Conservation (phyloP, 2,113 vertebrate genomes). For the Craseonycteris thonglongyai region DNA sequence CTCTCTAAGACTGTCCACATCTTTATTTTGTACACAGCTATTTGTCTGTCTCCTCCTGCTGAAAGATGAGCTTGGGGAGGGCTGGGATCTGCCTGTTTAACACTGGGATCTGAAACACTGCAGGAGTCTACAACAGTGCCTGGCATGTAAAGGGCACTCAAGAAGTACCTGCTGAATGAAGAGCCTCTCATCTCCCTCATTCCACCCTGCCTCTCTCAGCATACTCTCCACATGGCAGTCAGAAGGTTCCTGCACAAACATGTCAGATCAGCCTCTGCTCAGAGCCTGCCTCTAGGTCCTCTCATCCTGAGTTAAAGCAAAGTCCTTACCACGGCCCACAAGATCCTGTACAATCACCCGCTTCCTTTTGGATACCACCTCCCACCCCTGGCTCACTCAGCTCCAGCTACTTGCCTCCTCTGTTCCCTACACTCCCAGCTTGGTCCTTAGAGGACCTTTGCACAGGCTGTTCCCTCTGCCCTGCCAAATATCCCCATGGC, state of each 20-base stretch:
- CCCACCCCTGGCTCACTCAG: neutral
- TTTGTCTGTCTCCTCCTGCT: constrained; percentile 5
- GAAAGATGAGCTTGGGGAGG: neutral
- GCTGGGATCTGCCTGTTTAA: neutral
- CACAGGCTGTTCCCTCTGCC: neutral
- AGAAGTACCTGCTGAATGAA: neutral
- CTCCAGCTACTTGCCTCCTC: neutral
- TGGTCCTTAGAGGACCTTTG: neutral
- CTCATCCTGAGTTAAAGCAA: neutral
- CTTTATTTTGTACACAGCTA: neutral
- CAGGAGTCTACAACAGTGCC: fast-evolving
- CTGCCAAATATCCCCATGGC: neutral
- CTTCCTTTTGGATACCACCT: neutral
- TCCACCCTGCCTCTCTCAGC: neutral
- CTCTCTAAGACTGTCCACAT: neutral
- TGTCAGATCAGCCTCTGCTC: neutral
- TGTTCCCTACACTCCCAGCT: neutral
- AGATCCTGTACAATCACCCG: neutral
- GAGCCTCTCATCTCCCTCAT: neutral
- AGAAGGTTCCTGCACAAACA: neutral
- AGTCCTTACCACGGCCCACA: neutral
- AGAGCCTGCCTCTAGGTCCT: neutral
- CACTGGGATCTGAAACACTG: no score
- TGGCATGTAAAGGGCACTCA: neutral
- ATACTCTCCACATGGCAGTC: neutral